Base-by-base conservation (phyloP, 2,797 vertebrate genomes). In the Philypnodon macrostomus region DNA sequence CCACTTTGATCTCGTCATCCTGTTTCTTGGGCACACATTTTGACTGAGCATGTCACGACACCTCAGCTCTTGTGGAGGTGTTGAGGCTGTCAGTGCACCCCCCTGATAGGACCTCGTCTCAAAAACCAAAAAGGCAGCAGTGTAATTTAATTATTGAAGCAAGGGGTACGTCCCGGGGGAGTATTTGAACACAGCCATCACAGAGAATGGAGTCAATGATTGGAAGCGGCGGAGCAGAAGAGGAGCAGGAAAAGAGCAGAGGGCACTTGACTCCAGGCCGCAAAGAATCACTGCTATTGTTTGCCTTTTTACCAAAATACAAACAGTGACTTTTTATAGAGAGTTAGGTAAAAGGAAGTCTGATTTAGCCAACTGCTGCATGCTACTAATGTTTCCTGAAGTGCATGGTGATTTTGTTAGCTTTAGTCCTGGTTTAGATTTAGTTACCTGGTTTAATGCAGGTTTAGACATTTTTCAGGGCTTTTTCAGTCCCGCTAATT, bases 161-260 rank as follows among this genome's bases (percentile, higher is more conserved):
- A 48, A 49, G 45, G 45, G 33, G 64, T 27, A 5, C 26, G 54
- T 77, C 79, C 53, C 40, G 29, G 14, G 73, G 81, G 77, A 70
- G 52, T 46, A 57, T 75, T 87, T 79, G 67, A 72, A 55, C n/a
- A n/a, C n/a, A n/a, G n/a, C n/a, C n/a, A n/a, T n/a, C n/a, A n/a
- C n/a, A 81, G 54, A 80, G 69, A 77, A 80, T 48, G 45, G 61
- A 81, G 76, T 75, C 64, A 77, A 76, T 80, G 73, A 83, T 85
- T 59, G 66, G 59, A 72, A 79, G 72, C 40, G 77, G 80, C 53
- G 32, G 79, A 74, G 77, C 84, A 84, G 81, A 86, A 79, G 62
- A 73, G 9, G 35, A 55, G 55, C 58, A 56, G 70, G 61, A 51
- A 63, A 75, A 68, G 75, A 79, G 73, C 79, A 77, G 69, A 85